Percentiles rank a stretch among this genome's conserved stretches.
phyloP scores from a whole-genome alignment of 2,888 invertebrate species.

The Leptinotarsa rubiginosa region DNA sequence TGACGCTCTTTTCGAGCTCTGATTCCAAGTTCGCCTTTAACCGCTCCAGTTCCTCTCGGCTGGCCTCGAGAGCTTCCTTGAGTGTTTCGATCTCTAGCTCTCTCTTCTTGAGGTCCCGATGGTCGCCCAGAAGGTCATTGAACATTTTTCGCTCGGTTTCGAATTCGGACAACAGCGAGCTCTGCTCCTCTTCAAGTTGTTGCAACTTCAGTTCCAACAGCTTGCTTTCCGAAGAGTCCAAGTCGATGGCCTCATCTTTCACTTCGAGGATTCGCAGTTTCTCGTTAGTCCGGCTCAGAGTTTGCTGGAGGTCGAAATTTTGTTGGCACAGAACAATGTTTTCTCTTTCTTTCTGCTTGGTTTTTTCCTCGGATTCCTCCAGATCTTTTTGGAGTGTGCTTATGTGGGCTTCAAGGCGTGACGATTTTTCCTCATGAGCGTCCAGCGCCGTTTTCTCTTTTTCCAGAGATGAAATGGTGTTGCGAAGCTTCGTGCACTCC shows the following conservation, averaged over 20 bases:
- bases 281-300: constrained; percentile 34
- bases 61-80: constrained; percentile 36
- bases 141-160: constrained; percentile 45
- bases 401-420: constrained; percentile 50
- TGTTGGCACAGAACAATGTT: constrained; percentile 42
- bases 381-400: constrained; percentile 50
- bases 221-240: constrained; percentile 46
- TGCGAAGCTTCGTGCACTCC: constrained; percentile 51
- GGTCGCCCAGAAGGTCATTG: constrained; percentile 42
- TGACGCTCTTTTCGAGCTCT: constrained; percentile 42
- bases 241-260: constrained; percentile 40
- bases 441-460: constrained; percentile 46
- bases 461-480: constrained; percentile 40
- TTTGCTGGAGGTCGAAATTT: constrained; percentile 42
- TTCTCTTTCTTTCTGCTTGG: constrained; percentile 49
- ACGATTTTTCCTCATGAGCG: constrained; percentile 46
- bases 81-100: constrained; percentile 40
- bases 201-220: constrained; percentile 45
- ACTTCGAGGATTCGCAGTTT: constrained; percentile 45
- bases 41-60: constrained; percentile 35
- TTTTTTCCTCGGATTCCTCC: constrained; percentile 43
- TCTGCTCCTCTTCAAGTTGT: constrained; percentile 48
- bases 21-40: constrained; percentile 39
- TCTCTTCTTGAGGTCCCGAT: constrained; percentile 45
- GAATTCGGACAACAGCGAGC: constrained; percentile 42